Conservation (phyloP, 1,140 invertebrate genomes). For the Tetramorium parvispinum region DNA sequence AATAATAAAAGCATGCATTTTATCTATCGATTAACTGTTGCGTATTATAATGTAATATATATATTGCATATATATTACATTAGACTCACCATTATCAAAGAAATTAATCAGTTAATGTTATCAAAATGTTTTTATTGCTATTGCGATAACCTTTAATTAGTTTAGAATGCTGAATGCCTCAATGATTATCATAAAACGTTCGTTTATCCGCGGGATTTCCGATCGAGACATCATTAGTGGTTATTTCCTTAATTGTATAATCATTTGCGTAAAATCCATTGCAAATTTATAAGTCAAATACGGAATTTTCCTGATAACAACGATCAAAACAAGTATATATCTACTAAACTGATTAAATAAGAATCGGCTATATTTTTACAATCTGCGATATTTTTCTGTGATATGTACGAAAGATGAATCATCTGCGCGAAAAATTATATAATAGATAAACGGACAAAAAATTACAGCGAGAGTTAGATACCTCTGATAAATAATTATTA, state of each 20-base stretch:
- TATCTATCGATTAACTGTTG: neutral
- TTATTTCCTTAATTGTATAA: conserved; percentile 33
- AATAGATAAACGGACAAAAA: neutral
- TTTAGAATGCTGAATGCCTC: neutral
- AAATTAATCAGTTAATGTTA: neutral
- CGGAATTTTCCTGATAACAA: conserved; percentile 8
- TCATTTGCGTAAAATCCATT: neutral
- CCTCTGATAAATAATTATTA: conserved; percentile 54
- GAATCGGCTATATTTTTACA: neutral
- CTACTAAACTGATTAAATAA: neutral
- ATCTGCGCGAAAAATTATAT: conserved; percentile 40
- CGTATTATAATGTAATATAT: neutral
- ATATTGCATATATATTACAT: neutral
- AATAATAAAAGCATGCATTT: neutral
- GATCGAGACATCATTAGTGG: neutral
- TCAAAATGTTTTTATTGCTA: neutral
- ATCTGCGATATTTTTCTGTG: neutral
- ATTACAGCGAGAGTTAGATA: conserved; percentile 25
- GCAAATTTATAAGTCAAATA: neutral
- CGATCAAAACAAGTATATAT: conserved; percentile 18
- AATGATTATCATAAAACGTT: neutral
- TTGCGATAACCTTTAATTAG: neutral
- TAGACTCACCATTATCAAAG: neutral
- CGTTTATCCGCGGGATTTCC: conserved; percentile 35
- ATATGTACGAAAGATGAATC: conserved; percentile 4